phyloP scores from a whole-genome alignment of 2,797 vertebrate species.

The Potorous gilbertii region DNA sequence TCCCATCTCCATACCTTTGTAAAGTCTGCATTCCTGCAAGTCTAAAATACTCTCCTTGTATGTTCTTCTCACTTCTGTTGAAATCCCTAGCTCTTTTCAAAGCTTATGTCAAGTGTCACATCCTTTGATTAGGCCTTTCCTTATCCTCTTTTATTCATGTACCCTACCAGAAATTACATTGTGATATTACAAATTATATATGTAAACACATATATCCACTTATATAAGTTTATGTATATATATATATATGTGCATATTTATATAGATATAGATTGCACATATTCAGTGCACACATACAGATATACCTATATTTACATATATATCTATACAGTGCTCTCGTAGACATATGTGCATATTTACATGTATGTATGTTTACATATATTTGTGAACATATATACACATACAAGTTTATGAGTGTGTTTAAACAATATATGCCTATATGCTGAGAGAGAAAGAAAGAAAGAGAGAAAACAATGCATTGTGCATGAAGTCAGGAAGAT shows the following conservation, averaged over 20 bases:
- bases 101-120: neutral
- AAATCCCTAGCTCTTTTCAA: neutral
- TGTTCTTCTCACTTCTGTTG: neutral
- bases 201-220: neutral
- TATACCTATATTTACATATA: neutral
- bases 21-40: neutral
- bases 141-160: neutral
- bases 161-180: neutral
- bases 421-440: neutral
- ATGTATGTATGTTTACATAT: neutral
- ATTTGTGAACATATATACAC: neutral
- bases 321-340: neutral
- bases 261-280: neutral
- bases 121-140: neutral
- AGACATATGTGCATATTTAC: too few relatives aligned
- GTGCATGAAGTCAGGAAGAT: neutral
- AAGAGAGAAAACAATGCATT: neutral
- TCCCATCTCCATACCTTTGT: neutral
- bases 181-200: neutral
- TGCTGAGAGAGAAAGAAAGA: neutral
- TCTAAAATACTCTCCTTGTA: neutral
- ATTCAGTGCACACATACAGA: neutral
- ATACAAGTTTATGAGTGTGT: neutral
- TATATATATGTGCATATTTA: too few relatives aligned
- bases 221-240: neutral